These are phyloP conservation scores for Meles meles DNA, from an alignment of 2,113 vertebrate species.

Conservation along the genomic window DNA sequence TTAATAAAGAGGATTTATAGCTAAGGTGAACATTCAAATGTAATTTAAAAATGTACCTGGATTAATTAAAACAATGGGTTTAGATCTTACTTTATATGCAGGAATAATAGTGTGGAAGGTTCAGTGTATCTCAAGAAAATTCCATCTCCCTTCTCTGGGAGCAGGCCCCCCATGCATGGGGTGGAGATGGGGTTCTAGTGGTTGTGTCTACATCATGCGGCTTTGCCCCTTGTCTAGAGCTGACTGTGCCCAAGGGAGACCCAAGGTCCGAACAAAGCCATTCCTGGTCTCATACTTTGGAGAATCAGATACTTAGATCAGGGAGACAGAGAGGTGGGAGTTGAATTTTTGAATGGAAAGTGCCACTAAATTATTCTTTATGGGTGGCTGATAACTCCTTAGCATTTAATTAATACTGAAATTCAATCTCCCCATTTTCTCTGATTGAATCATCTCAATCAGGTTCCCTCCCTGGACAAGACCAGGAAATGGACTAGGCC, in stretches of 20 bases:
- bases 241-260: neutral
- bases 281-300: neutral
- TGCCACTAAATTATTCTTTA: neutral
- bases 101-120: neutral
- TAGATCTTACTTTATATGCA: neutral
- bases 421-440: neutral
- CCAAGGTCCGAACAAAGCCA: neutral
- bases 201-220: rapidly evolving
- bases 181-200: neutral
- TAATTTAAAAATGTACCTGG: neutral
- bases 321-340: neutral
- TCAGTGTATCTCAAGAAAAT: neutral
- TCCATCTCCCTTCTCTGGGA: neutral
- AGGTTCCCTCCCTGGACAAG: neutral
- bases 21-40: neutral
- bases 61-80: neutral
- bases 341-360: neutral
- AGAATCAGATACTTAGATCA: neutral
- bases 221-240: neutral
- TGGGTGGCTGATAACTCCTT: neutral
- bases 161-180: rapidly evolving
- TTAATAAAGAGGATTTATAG: neutral
- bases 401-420: neutral
- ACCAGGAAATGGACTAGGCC: slow-evolving; percentile 17
- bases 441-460: neutral